Base-by-base conservation (phyloP, 2,113 vertebrate genomes). In the Corythaixoides concolor region DNA sequence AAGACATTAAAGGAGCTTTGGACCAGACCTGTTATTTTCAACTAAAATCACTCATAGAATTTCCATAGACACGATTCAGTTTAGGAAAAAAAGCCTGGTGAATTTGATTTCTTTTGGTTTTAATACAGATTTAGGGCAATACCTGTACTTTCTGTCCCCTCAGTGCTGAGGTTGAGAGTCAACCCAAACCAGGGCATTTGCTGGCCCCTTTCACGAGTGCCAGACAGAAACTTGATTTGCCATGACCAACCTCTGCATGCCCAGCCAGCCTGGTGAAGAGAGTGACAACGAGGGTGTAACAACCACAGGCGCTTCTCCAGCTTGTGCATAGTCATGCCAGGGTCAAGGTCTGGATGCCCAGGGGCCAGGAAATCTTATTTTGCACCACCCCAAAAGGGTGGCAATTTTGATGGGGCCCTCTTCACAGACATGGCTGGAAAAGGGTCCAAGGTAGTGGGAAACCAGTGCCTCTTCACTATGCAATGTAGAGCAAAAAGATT, bases 241-340 rank as follows among this genome's bases (percentile, higher is more conserved):
- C 1, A 0, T 37, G 28, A 55, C 11, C 2, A 1, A 18, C 37
- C 32, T 64, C 3, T 3, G n/a, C 0, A 0, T 80, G 27, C 24
- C n/a, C 53, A 55, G 68, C 16, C 2, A 2, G 18, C 55, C 52
- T 64, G 43, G 9, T 63, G 39, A 22, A 4, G 3, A 80, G 27
- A 23, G 27, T 33, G 64, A 59, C 6, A 1, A 16, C 0, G 2
- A 73, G 7, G 50, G 8, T 64, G 23, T 43, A 67, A 37, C 56
- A 70, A 16, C 52, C 18, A 8, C 17, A 32, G 9, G 18, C 45
- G 85, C 21, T 88, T 94, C 66, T 72, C 18, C 32, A 75, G 55
- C 15, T 85, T 7, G 0, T 16, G 18, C 2, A 11, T 21, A n/a
- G 33, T 52, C 1, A 4, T 33, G 14, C 41, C 27, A 63, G 37